Evolutionary conservation across 1,140 invertebrate genomes (phyloP).

Genomic region (Atta texana): DNA sequence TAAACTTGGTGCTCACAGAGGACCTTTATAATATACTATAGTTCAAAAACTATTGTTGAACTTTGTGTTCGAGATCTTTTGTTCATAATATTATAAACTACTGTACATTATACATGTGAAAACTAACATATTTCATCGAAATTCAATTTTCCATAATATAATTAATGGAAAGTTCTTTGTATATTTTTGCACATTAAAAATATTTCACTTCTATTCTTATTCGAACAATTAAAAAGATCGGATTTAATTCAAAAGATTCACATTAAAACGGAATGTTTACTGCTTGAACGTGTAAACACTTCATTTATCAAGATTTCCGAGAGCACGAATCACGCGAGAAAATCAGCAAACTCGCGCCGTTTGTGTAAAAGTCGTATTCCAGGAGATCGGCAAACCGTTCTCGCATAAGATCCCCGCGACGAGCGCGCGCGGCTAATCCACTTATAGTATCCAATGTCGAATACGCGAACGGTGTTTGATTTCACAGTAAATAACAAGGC

Average conservation of each 20-base stretch:
- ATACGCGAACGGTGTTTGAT: constrained; percentile 80
- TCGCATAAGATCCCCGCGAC: constrained; percentile 60
- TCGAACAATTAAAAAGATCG: not conserved
- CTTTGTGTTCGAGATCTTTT: too few species aligned
- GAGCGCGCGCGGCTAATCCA: constrained; percentile 78
- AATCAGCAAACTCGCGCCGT: constrained; percentile 21
- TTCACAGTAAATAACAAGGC: constrained; percentile 80
- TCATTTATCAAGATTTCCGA: constrained; percentile 39
- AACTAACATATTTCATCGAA: too few species aligned
- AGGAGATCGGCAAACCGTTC: constrained; percentile 67
- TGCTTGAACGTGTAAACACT: constrained; percentile 17
- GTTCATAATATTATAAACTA: too few species aligned
- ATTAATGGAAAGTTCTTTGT: too few species aligned
- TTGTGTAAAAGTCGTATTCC: constrained; percentile 17
- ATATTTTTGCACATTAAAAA: not conserved
- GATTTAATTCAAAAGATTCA: not conserved
- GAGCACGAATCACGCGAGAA: constrained; percentile 17
- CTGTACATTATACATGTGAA: too few species aligned
- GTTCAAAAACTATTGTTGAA: too few species aligned
- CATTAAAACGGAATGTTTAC: constrained; percentile 13
- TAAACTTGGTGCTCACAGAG: too few species aligned
- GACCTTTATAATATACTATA: too few species aligned
- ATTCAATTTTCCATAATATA: too few species aligned
- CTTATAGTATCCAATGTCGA: constrained; percentile 83
- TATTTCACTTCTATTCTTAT: not conserved